Evolutionary conservation across 2,797 vertebrate genomes (phyloP).

Genomic region (Chelonia mydas): DNA sequence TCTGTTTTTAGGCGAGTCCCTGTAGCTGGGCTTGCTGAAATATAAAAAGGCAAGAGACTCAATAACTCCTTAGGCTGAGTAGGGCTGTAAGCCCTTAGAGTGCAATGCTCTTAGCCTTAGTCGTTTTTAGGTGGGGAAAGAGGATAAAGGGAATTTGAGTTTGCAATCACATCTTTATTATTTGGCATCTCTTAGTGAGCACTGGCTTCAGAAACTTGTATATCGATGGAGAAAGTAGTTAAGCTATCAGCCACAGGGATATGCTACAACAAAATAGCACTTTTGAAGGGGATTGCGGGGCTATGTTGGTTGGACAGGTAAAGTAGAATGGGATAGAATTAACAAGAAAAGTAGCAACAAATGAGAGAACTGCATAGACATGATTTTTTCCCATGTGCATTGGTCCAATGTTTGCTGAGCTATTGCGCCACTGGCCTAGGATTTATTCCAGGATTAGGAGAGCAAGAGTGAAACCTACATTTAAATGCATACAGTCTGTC

Average conservation of each 20-base stretch:
- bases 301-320: background rate
- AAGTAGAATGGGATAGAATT: background rate
- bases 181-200: fast-evolving
- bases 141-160: background rate
- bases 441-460: background rate
- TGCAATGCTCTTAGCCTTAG: fast-evolving
- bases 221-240: background rate
- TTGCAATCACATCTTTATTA: background rate
- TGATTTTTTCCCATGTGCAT: background rate
- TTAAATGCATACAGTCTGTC: background rate
- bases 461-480: background rate
- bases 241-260: background rate
- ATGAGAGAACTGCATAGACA: background rate
- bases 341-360: background rate
- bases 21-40: background rate
- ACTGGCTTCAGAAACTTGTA: background rate
- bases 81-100: background rate
- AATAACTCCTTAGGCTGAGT: background rate
- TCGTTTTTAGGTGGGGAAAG: background rate
- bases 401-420: background rate
- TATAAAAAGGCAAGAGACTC: background rate
- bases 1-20: background rate
- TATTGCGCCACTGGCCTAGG: background rate
- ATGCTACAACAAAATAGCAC: background rate
- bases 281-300: background rate